These are phyloP conservation scores for Peromyscus leucopus DNA, from an alignment of 2,113 vertebrate genomes.

Conservation along the genomic window DNA sequence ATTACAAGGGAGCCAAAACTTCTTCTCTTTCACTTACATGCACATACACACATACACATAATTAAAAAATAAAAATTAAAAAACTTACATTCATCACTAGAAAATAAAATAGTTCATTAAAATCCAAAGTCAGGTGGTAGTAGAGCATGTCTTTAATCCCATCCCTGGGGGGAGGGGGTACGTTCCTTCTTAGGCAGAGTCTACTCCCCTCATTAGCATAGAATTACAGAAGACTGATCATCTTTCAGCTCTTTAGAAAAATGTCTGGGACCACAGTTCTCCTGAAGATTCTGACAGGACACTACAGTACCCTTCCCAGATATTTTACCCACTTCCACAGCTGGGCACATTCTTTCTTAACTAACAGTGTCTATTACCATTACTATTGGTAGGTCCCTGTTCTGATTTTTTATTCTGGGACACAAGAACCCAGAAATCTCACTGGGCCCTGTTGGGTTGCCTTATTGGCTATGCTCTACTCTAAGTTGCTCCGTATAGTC, in stretches of 20 bases:
- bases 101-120: background rate
- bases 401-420: background rate
- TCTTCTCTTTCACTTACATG: too few species aligned
- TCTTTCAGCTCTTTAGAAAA: background rate
- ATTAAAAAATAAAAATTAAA: background rate
- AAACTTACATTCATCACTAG: background rate
- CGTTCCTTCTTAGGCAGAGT: background rate
- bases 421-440: background rate
- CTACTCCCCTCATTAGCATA: background rate
- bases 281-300: background rate
- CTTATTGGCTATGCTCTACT: background rate
- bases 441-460: background rate
- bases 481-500: background rate
- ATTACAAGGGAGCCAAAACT: too few species aligned
- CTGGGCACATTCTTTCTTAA: background rate
- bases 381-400: background rate
- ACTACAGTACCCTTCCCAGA: background rate
- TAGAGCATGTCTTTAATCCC: too few species aligned
- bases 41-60: too few species aligned
- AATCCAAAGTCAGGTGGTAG: too few species aligned
- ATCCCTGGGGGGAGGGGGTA: too few species aligned
- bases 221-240: background rate
- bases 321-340: too few species aligned
- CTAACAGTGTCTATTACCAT: background rate
- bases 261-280: background rate